Evolutionary conservation across 1,140 invertebrate genomes (phyloP).

Genomic region (Cotesia chilonis): DNA sequence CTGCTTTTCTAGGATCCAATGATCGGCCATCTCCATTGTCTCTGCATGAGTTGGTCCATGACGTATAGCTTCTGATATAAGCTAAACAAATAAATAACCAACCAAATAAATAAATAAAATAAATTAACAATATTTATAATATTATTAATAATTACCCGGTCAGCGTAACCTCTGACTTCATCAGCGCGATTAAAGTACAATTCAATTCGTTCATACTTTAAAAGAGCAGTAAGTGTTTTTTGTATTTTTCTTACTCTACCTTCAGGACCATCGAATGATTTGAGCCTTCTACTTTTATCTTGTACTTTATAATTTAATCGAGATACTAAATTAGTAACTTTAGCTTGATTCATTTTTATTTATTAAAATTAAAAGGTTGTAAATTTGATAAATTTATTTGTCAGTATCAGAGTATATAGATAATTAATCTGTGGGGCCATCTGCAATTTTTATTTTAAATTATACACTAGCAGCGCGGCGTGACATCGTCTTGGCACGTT

Average conservation of each 20-base stretch:
- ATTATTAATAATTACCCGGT: constrained; percentile 71
- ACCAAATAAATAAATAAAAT: not conserved
- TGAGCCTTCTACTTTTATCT: constrained; percentile 71
- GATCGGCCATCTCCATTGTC: constrained; percentile 91
- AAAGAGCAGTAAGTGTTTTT: constrained; percentile 83
- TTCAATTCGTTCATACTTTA: constrained; percentile 91
- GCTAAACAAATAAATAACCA: constrained; percentile 66
- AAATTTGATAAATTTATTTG: too few relatives aligned
- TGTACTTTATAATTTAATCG: constrained; percentile 74
- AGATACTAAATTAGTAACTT: constrained; percentile 76
- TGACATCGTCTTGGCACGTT: too few relatives aligned
- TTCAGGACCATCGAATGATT: constrained; percentile 74
- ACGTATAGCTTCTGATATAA: constrained; percentile 88
- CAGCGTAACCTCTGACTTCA: constrained; percentile 89
- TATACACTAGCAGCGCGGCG: too few relatives aligned
- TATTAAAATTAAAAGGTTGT: too few relatives aligned
- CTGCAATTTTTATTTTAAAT: too few relatives aligned
- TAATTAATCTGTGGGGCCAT: too few relatives aligned
- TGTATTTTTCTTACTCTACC: constrained; percentile 80
- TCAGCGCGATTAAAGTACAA: constrained; percentile 77
- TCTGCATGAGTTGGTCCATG: constrained; percentile 83
- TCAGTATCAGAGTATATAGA: too few relatives aligned
- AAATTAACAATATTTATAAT: constrained; percentile 15
- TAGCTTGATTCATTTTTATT: constrained; percentile 78
- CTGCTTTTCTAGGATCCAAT: constrained; percentile 89